These are phyloP conservation scores for Acanthococcus lagerstroemiae DNA, from an alignment of 2,888 invertebrate genomes.

Conservation along the genomic window DNA sequence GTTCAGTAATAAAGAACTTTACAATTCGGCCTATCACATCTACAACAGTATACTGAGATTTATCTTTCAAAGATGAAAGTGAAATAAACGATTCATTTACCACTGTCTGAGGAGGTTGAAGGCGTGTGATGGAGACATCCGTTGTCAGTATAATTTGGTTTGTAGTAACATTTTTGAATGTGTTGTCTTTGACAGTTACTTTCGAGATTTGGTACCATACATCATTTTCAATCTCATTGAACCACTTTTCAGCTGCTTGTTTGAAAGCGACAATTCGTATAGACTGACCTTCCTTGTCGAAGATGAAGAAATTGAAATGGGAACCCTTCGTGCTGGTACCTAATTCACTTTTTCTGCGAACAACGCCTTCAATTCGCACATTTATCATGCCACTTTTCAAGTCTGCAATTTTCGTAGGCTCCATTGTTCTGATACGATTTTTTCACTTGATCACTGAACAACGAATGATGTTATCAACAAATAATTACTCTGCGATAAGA, in stretches of 20 bases:
- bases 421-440: no score
- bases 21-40: background rate
- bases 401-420: no score
- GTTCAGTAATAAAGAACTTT: background rate
- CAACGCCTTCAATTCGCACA: no score
- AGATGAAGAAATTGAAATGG: background rate
- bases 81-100: background rate
- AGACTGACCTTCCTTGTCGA: background rate
- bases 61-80: background rate
- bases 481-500: no score
- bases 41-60: background rate
- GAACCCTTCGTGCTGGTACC: background rate
- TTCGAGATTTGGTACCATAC: background rate
- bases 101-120: background rate
- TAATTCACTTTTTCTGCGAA: background rate
- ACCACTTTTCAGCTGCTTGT: background rate
- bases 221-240: background rate
- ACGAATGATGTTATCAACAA: no score
- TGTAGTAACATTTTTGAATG: background rate
- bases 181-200: background rate
- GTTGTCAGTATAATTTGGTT: background rate
- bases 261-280: background rate
- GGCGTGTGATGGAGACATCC: background rate
- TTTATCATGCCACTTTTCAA: no score
- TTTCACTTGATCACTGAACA: no score